Base-by-base conservation (phyloP, 2,888 invertebrate genomes). In the Callinectes sapidus region DNA sequence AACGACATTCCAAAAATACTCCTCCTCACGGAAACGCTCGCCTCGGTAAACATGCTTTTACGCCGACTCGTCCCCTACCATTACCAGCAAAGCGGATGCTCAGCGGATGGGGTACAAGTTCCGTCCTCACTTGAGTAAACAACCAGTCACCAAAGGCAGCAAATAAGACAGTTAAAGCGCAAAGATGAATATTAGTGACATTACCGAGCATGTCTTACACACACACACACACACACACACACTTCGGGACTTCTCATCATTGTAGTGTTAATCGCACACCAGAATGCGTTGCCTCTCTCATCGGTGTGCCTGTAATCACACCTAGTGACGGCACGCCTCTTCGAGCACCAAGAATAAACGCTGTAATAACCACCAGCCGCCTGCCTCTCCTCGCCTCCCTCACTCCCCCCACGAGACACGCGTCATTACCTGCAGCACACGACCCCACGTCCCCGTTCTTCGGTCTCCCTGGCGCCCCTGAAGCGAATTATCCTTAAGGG, bases 191-290 rank as follows among this genome's bases (percentile, higher is more conserved):
- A 35, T 81, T 16, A 81, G 35, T 32, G 35, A 81, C 81, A 81
- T 14, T 35, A 81, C 16, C 0, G 81, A 18, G 23, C n/a, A 71
- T 8, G 23, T 10, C 1, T 13, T 16, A 81, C 81, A 81, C 81
- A 81, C 35, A 81, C 81, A 81, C 81, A 81, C 81, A 81, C 81
- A 81, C 81, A 81, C 81, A 81, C 81, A 81, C 81, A 81, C 81
- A 81, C 81, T 71, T 8, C 71, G n/a, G 71, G n/a, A n/a, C 71
- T 71, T 81, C 81, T 81, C 81, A 81, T 81, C 81, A 81, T 81
- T 81, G 81, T 16, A 35, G 35, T 81, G 81, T 81, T 81, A 32
- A 81, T 81, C 32, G 2, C 35, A 32, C 81, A 32, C 35, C 32
- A 32, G 35, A 81, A 81, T 35, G 81, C 32, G 81, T 32, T 16